Conservation (phyloP, 2,113 vertebrate species). For the Triplophysa siluroides region DNA sequence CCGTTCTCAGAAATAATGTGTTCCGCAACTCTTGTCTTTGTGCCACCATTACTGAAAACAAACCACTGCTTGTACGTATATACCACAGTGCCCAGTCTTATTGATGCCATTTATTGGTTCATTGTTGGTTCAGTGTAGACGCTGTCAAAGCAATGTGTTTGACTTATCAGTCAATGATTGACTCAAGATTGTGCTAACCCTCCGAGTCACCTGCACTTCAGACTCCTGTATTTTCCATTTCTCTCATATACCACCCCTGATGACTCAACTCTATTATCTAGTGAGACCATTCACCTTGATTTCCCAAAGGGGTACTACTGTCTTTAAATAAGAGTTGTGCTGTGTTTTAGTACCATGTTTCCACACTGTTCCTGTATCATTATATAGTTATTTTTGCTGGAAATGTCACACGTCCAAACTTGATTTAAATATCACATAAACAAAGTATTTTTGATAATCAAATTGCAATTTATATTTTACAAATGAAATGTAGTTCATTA, state of each 20-base stretch:
- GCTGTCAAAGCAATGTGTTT: conserved; percentile 37
- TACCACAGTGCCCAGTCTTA: background rate
- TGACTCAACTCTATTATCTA: background rate
- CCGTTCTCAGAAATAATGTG: background rate
- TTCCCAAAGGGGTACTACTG: background rate
- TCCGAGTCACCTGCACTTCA: conserved; percentile 37
- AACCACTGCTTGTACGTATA: background rate
- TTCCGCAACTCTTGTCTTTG: background rate
- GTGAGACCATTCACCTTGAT: conserved; percentile 7
- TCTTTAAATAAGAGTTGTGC: background rate
- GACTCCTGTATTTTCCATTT: conserved; percentile 1
- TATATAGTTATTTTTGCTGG: background rate
- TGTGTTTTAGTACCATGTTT: background rate
- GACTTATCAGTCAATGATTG: conserved; percentile 53
- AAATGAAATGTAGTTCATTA: too few species aligned
- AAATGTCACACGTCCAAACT: too few species aligned
- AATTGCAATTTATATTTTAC: too few species aligned
- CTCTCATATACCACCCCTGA: background rate
- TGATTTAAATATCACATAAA: too few species aligned
- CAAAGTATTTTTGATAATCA: too few species aligned
- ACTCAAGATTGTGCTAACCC: conserved; percentile 46
- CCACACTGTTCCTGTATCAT: background rate
- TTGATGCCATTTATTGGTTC: conserved; percentile 1
- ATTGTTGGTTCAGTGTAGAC: conserved; percentile 36
- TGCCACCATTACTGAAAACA: background rate